Base-by-base conservation (phyloP, 2,888 invertebrate species). In the Agrochola lota region DNA sequence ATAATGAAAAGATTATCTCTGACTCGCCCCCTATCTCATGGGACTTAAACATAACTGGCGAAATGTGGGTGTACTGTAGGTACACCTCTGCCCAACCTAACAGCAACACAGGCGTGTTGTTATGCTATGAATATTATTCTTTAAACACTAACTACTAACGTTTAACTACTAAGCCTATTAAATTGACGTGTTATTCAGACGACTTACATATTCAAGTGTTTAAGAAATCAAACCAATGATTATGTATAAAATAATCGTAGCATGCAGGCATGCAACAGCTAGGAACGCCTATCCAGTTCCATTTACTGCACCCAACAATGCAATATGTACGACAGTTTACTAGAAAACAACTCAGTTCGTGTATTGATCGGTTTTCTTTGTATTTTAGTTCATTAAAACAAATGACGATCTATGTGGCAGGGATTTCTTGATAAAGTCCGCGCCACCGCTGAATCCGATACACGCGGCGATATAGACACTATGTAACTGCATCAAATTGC, bases 281-380 rank as follows among this genome's bases (percentile, higher is more conserved):
- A 4, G 26, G 1, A 46, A 67, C 49, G 30, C 46, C 55, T n/a
- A 40, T 35, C 15, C 12, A 46, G 30, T 64, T 35, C 12, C 63
- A 73, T 73, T 73, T 64, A 12, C 2, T 62, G 40, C 49, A 68
- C 12, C 12, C 43, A 35, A 63, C 57, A 80, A 57, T 80, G 40
- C 35, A 79, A 46, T 71, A 67, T 46, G 20, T 60, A 60, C 35
- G 26, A 43, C 26, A 67, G 30, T 57, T 67, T 71, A 60, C 80
- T 40, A 60, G 80, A 79, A 80, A 67, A 35, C 20, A 35, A 66
- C 9, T 52, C 9, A n/a, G 46, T 60, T 66, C 6, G 30, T 52
- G 35, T 60, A 78, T 79, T 79, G 46, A 71, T 60, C 46, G 60
- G 4, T 8, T 23, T 79, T 78, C 78, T 66, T 11, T 79, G 78